Conservation (phyloP, 2,113 vertebrate species). For the Dicentrarchus labrax region DNA sequence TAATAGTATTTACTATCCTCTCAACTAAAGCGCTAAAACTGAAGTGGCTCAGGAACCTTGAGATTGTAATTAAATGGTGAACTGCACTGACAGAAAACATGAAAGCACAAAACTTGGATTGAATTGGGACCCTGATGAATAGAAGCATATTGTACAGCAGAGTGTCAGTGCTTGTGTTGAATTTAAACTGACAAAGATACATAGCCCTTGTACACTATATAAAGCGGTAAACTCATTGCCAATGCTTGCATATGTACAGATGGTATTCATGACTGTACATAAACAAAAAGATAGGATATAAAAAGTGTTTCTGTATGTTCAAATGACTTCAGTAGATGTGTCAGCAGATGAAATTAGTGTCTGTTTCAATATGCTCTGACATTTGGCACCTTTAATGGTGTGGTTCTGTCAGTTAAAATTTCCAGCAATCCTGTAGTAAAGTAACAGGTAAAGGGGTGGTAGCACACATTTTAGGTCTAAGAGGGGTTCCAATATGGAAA, state of each 20-base stretch:
- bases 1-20: conserved; percentile 56
- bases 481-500: neutral
- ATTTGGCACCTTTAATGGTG: neutral
- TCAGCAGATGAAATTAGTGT: neutral
- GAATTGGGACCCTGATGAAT: conserved; percentile 61
- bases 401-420: neutral
- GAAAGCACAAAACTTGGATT: conserved; percentile 64
- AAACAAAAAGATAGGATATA: neutral
- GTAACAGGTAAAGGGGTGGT: too few species aligned
- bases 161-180: conserved; percentile 31
- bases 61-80: conserved; percentile 76
- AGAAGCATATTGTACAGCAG: conserved; percentile 13
- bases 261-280: neutral
- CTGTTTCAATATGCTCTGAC: neutral
- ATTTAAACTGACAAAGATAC: conserved; percentile 23
- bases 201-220: neutral
- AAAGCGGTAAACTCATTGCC: neutral
- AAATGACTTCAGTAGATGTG: neutral
- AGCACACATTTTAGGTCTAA: neutral
- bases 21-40: conserved; percentile 56
- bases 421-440: neutral
- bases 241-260: neutral
- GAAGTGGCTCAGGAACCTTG: conserved; percentile 74
- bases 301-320: neutral
- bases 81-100: conserved; percentile 56